Evolutionary conservation across 2,113 vertebrate genomes (phyloP), one percentile per base, ranked within the genome.

Genomic region (Lathamus discolor): DNA sequence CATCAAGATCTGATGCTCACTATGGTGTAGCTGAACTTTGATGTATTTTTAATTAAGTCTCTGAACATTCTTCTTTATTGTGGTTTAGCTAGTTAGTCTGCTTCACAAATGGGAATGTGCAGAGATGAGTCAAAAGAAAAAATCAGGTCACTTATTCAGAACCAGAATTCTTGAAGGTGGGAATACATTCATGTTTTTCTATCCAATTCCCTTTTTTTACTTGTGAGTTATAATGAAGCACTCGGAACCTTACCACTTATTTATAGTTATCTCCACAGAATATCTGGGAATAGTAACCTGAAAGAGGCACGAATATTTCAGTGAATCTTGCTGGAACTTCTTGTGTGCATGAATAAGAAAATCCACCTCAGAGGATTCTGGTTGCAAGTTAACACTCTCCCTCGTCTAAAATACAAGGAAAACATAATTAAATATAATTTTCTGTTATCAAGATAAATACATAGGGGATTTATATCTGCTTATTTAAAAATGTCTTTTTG

Each of bases 31-130:
- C 73, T 82, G 66, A 91, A 90, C 41, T 90, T 74, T 52, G 43
- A 74, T 86, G 29, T 86, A 35, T 83, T 94, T 57, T 83, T 95
- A 86, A 86, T 83, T 83, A 77, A 77, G 14, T 90, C 33, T 84
- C 64, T 78, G 49, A 72, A 31, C 23, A 13, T 75, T 75, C 7
- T 62, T 83, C 19, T 55, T 88, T 86, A 35, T 67, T 17, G 13
- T 37, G 3, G 4, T 81, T 86, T 44, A 83, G 31, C n/a, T 88
- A 72, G 43, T 92, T 91, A 78, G 51, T 22, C 33, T 72, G 4
- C 6, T 61, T 5, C 33, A 14, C 51, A 52, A 81, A 68, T 41
- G 39, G 16, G 64, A 92, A 72, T 35, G n/a, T 82, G 24, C n/a
- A 72, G 48, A 84, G 35, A 24, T 41, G 18, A 74, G 31, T 77